phyloP scores from a whole-genome alignment of 2,113 vertebrate species.

The Benthochromis sp. region DNA sequence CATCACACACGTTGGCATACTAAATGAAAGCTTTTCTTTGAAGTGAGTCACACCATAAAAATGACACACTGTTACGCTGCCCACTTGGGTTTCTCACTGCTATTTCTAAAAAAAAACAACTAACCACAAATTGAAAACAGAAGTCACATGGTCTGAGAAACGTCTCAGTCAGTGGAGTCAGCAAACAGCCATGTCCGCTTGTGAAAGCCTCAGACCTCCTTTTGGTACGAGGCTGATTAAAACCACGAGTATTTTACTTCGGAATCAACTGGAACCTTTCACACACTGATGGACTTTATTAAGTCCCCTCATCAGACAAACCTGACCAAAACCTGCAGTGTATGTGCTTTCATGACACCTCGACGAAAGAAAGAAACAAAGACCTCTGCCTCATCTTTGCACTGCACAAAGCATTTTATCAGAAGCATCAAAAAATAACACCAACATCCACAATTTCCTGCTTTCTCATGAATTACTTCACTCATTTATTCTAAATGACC shows the following conservation, averaged over 20 bases:
- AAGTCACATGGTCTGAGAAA: background rate
- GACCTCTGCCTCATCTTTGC: background rate
- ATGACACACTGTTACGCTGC: background rate
- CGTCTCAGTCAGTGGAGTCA: background rate
- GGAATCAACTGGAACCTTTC: background rate
- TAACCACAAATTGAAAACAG: background rate
- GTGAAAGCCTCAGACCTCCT: background rate
- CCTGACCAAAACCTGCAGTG: background rate
- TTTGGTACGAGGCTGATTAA: background rate
- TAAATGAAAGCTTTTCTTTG: background rate
- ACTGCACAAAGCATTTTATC: background rate
- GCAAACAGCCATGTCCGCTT: background rate
- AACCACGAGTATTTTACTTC: background rate
- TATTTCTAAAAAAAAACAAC: background rate
- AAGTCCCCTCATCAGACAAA: background rate
- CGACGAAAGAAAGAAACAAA: accelerated
- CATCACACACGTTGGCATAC: background rate
- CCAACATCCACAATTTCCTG: background rate
- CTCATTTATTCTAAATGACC: background rate
- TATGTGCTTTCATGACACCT: background rate
- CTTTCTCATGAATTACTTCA: background rate
- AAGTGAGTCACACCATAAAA: background rate
- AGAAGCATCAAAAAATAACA: background rate
- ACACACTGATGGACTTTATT: background rate
- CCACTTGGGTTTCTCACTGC: background rate